phyloP scores from a whole-genome alignment of 2,797 vertebrate species.

The Phalloptychus januarius region DNA sequence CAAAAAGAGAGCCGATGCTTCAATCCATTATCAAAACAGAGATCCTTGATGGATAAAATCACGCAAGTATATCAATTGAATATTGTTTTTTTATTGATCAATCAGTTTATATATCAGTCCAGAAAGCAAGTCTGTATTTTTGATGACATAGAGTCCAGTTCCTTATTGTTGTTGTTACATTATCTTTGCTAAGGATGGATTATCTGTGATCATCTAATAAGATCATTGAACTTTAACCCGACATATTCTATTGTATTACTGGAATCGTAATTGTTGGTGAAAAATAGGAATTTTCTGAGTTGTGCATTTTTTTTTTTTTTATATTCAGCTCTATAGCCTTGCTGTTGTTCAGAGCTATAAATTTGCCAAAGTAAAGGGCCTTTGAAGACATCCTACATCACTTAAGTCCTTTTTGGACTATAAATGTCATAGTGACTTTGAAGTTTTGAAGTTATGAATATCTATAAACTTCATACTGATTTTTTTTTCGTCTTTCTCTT shows the following conservation, averaged over 20 bases:
- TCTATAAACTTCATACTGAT: neutral
- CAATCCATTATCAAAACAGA: neutral
- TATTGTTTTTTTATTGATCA: slow-evolving; percentile 5
- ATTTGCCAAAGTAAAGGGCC: neutral
- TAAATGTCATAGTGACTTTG: neutral
- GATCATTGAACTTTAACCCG: neutral
- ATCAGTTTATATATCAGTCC: neutral
- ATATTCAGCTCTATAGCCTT: neutral
- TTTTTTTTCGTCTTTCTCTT: neutral
- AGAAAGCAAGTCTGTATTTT: neutral
- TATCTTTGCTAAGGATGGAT: neutral
- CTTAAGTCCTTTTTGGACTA: neutral
- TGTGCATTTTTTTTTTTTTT: neutral
- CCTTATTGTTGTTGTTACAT: neutral
- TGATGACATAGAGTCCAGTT: neutral
- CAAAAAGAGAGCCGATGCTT: neutral
- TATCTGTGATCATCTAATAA: neutral
- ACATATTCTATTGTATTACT: neutral
- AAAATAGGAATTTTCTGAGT: neutral
- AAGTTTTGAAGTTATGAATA: too few species aligned
- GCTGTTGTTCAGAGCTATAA: neutral
- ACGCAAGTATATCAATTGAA: neutral
- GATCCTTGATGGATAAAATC: neutral
- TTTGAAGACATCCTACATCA: neutral
- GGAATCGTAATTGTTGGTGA: neutral